phyloP scores from a whole-genome alignment of 2,113 vertebrate species.

The Tetraodon nigroviridis region DNA sequence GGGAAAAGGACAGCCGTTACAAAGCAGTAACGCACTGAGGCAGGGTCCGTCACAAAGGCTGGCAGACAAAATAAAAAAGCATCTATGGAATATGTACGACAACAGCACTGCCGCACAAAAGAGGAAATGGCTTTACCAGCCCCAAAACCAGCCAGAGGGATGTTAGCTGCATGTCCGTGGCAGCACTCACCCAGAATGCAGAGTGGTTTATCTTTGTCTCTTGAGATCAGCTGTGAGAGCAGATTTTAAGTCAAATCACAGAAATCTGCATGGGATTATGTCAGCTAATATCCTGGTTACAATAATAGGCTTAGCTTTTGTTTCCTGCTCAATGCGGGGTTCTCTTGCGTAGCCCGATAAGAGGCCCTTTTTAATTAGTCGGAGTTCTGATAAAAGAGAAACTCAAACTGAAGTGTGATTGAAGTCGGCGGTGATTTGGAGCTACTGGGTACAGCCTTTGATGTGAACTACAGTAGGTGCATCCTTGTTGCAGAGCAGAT shows the following conservation, averaged over 20 bases:
- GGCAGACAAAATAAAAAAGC: slow-evolving; percentile 26
- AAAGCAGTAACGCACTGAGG: slow-evolving; percentile 24
- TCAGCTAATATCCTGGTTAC: slow-evolving; percentile 45
- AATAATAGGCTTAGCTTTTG: slow-evolving; percentile 66
- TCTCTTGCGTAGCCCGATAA: slow-evolving; percentile 52
- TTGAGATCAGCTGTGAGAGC: slow-evolving; percentile 22
- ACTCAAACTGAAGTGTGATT: slow-evolving; percentile 32
- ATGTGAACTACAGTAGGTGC: slow-evolving; percentile 37
- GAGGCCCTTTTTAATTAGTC: slow-evolving; percentile 48
- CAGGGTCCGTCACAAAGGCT: slow-evolving; percentile 27
- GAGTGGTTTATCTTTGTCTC: slow-evolving; percentile 18
- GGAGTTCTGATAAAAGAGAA: slow-evolving; percentile 40
- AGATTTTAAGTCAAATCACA: slow-evolving; percentile 47
- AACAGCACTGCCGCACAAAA: no score
- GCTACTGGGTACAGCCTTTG: slow-evolving; percentile 36
- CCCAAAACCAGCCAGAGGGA: slow-evolving; percentile 30
- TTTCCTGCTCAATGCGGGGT: slow-evolving; percentile 44
- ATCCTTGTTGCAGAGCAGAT: slow-evolving; percentile 20
- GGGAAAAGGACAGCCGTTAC: slow-evolving; percentile 32
- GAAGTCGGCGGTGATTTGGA: slow-evolving; percentile 37
- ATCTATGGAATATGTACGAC: slow-evolving; percentile 10
- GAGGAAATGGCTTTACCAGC: no score
- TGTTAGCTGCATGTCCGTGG: slow-evolving; percentile 37
- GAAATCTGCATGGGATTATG: slow-evolving; percentile 44
- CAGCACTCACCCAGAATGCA: slow-evolving; percentile 19